Conservation (phyloP, 2,797 vertebrate genomes). For the Hemitrygon akajei region DNA sequence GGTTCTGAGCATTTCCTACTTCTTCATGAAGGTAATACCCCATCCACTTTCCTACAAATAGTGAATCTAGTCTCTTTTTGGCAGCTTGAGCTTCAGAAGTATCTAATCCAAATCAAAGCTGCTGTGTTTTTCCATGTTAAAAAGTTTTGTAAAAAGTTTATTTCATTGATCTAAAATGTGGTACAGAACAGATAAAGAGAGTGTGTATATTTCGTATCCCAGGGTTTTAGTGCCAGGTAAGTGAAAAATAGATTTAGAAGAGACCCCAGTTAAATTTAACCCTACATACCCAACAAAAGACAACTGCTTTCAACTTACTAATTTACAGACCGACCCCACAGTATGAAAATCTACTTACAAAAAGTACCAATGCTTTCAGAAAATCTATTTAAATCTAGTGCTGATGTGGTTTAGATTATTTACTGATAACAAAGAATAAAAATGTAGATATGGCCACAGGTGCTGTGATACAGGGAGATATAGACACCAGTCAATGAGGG, state of each 20-base stretch:
- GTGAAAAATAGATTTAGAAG: neutral
- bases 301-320: constrained; percentile 8
- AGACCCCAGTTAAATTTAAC: neutral
- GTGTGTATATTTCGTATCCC: neutral
- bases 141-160: neutral
- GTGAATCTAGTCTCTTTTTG: constrained; percentile 4
- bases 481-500: constrained; percentile 33
- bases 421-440: constrained; percentile 52
- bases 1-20: neutral
- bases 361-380: constrained; percentile 21
- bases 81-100: neutral
- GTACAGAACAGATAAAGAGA: neutral
- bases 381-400: constrained; percentile 56
- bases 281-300: neutral
- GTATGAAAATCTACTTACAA: neutral
- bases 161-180: neutral
- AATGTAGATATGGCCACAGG: constrained; percentile 55
- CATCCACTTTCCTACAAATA: neutral
- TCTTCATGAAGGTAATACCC: neutral
- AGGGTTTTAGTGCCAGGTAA: neutral
- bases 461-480: constrained; percentile 43
- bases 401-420: constrained; percentile 55
- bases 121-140: constrained; percentile 10
- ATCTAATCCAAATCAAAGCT: constrained; percentile 31
- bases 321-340: neutral